Evolutionary conservation across 92 coral and sea anemone species (phyloP).

Genomic region (Meandrina meandrites): DNA sequence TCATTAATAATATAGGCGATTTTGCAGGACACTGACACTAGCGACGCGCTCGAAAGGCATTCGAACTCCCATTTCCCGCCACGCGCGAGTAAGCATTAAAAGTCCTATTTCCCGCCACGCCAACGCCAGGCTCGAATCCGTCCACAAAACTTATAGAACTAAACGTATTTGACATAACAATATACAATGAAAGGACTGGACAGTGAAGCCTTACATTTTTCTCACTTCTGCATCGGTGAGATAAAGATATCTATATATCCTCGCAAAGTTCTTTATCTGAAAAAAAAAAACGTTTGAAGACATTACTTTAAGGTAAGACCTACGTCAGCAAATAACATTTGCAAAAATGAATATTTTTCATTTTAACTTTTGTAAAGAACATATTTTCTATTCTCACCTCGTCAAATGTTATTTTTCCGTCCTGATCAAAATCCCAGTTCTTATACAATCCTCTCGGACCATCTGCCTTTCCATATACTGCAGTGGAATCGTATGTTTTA

Average conservation of each 20-base stretch:
- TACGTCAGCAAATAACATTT: neutral
- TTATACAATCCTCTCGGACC: constrained; percentile 83
- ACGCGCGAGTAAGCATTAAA: too few relatives aligned
- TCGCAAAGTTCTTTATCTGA: constrained; percentile 82
- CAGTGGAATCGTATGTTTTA: neutral
- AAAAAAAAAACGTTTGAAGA: neutral
- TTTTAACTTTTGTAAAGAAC: neutral
- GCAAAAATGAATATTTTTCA: neutral
- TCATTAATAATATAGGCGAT: too few relatives aligned
- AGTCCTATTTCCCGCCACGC: too few relatives aligned
- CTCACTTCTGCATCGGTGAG: constrained; percentile 68
- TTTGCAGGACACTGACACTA: too few relatives aligned
- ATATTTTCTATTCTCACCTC: constrained; percentile 66
- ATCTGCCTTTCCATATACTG: constrained; percentile 85
- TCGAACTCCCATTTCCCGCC: too few relatives aligned
- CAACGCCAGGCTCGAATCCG: too few relatives aligned
- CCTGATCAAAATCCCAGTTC: constrained; percentile 84
- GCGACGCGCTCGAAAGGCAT: too few relatives aligned
- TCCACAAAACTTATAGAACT: too few relatives aligned
- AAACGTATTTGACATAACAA: too few relatives aligned
- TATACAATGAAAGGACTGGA: too few relatives aligned
- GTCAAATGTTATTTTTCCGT: constrained; percentile 77
- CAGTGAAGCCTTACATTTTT: constrained; percentile 65
- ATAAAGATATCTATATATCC: constrained; percentile 80
- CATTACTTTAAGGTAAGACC: neutral